Evolutionary conservation across 2,797 vertebrate genomes (phyloP).

Genomic region (Phrynocephalus guinanensis): DNA sequence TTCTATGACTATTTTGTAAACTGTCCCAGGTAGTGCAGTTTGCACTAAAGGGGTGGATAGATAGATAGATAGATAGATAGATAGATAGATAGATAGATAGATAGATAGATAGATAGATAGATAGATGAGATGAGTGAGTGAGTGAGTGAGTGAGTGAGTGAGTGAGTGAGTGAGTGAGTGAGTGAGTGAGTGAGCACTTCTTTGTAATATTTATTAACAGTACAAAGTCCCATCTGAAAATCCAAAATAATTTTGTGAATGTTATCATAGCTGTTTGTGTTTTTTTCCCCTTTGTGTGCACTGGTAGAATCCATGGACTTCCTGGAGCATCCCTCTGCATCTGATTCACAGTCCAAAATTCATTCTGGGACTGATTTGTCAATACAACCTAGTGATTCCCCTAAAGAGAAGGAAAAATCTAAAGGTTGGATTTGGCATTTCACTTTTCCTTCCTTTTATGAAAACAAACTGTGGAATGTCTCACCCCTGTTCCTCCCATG

Average conservation of each 20-base stretch:
- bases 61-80: no score
- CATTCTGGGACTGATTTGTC: slow-evolving; percentile 26
- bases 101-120: no score
- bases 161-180: no score
- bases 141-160: no score
- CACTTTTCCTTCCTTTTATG: slow-evolving; percentile 4
- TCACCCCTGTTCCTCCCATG: not conserved
- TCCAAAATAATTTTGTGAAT: slow-evolving; percentile 14
- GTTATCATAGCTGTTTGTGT: slow-evolving; percentile 12
- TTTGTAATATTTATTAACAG: not conserved
- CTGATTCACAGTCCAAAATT: slow-evolving; percentile 17
- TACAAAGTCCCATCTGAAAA: not conserved
- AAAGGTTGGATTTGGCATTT: slow-evolving; percentile 38
- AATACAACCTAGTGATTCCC: slow-evolving; percentile 17
- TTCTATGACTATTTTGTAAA: no score
- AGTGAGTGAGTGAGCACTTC: not conserved
- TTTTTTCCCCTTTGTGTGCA: slow-evolving; percentile 11
- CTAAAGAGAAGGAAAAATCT: slow-evolving; percentile 29
- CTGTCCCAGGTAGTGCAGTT: no score
- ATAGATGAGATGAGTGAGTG: no score
- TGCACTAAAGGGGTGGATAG: no score
- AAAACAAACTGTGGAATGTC: slow-evolving; percentile 4
- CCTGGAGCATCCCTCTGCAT: not conserved
- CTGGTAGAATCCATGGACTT: slow-evolving; percentile 36
- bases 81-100: no score